A percentile compares a stretch with the other conserved stretches of the same genome.
These are phyloP conservation scores for Anoplophora glabripennis DNA, from an alignment of 1,140 invertebrate genomes.

Conservation along the genomic window DNA sequence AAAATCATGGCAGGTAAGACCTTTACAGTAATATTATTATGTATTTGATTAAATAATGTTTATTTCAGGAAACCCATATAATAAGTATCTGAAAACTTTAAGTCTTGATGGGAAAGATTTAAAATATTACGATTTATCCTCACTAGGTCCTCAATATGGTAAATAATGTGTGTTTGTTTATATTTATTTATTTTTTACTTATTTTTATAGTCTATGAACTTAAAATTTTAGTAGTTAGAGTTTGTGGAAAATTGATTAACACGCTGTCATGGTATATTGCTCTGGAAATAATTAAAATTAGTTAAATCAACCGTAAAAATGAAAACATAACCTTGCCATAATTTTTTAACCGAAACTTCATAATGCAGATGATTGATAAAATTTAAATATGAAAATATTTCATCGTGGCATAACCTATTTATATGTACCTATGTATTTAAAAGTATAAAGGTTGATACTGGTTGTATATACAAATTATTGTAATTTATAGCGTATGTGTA, in stretches of 20 bases:
- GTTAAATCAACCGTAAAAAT: neutral
- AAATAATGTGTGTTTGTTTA: constrained; percentile 47
- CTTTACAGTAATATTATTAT: no score
- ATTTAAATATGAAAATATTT: constrained; percentile 9
- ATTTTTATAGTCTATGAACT: constrained; percentile 10
- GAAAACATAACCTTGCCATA: neutral
- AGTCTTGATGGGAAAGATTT: constrained; percentile 63
- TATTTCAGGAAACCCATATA: constrained; percentile 65
- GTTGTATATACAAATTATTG: neutral
- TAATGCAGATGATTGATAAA: neutral
- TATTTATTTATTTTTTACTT: constrained; percentile 7
- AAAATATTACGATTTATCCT: constrained; percentile 72
- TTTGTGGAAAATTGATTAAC: no score
- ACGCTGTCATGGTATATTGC: no score
- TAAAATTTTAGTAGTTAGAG: no score
- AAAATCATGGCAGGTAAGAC: no score
- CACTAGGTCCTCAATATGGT: constrained; percentile 75
- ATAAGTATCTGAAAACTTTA: constrained; percentile 65
- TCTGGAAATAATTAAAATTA: neutral
- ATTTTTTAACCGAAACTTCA: neutral
- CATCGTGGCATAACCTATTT: neutral
- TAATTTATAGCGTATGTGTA: neutral
- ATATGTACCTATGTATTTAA: neutral
- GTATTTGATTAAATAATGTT: no score
- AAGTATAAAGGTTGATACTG: neutral